phyloP scores from a whole-genome alignment of 2,113 vertebrate species.

The Platysteira castanea region DNA sequence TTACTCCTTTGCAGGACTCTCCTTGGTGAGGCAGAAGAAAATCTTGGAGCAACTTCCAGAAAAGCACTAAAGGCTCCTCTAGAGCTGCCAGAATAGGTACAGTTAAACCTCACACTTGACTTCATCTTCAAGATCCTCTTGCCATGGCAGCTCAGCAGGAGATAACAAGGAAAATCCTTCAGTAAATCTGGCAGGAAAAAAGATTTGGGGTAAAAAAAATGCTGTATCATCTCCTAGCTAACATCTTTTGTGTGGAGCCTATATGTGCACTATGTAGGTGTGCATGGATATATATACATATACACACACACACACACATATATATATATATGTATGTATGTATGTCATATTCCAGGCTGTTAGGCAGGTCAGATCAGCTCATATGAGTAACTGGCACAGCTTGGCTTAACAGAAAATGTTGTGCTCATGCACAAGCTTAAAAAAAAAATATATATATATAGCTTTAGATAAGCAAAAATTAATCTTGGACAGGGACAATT shows the following conservation, averaged over 20 bases:
- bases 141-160: neutral
- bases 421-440: neutral
- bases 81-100: neutral
- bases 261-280: neutral
- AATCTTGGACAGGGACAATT: neutral
- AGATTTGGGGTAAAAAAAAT: neutral
- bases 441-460: neutral
- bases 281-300: neutral
- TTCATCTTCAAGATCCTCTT: neutral
- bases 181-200: neutral
- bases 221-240: neutral
- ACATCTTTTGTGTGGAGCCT: neutral
- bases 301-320: too few species aligned
- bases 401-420: neutral
- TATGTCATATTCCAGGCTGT: neutral
- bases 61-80: neutral
- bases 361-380: neutral
- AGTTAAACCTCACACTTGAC: neutral
- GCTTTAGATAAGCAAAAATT: neutral
- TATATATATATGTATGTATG: neutral
- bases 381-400: neutral
- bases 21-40: neutral
- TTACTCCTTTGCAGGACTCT: neutral
- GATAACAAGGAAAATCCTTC: neutral
- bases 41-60: neutral